Base-by-base conservation (phyloP, 2,888 invertebrate genomes). In the Ommatoiulus sabulosus region DNA sequence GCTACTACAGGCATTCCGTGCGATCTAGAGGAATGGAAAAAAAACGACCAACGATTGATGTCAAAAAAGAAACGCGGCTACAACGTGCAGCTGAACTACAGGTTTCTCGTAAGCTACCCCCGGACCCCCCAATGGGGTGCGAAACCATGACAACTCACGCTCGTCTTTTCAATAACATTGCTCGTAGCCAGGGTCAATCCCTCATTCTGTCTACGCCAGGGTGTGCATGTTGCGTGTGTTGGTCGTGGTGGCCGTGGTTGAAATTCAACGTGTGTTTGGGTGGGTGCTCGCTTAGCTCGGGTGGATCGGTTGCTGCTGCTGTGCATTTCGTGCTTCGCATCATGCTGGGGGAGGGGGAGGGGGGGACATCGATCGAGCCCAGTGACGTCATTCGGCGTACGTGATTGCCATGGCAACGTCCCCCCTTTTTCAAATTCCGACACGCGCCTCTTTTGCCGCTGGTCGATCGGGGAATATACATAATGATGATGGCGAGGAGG, bases 381-480 rank as follows among this genome's bases (percentile, higher is more conserved):
- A 44, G 43, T 85, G 85, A 85, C 85, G 85, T 85, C 85, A 85
- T 85, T 43, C 43, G 85, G 44, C 43, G 85, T 85, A 63, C 63
- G 85, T 85, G 85, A 44, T 85, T n/a, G 85, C 44, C 43, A 8
- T 43, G 85, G 44, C 85, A 85, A 85, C 85, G 85, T 43, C 85
- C 43, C 44, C 48, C 17, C 44, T 44, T 43, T 85, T 44, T 43
- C 17, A 7, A 43, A 85, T 85, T 43, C 85, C 85, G 43, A 85
- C 85, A 85, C 44, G 85, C 85, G 35, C 43, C 84, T 84, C 20
- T 35, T 84, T 35, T 12, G 43, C 44, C 43, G 43, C n/a, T 85
- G 85, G 85, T 85, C 85, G 85, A 85, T 85, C 17, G 85, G 85
- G 85, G 43, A 85, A 44, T 35, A 85, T 35, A 84, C 84, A 84